phyloP scores from a whole-genome alignment of 2,888 invertebrate species.

The Galerucella nymphaeae region DNA sequence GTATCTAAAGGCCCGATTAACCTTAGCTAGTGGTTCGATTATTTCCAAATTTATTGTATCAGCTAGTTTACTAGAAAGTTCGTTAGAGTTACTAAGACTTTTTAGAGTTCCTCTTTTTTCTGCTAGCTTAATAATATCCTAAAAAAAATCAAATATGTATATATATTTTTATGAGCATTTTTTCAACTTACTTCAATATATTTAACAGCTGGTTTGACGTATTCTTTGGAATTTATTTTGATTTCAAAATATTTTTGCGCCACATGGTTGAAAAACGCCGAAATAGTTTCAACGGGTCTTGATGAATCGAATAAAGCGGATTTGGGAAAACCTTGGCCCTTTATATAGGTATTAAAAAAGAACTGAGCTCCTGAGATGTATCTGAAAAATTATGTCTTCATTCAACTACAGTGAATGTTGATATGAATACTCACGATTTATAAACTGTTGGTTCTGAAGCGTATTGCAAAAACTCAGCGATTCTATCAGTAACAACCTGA shows the following conservation, averaged over 20 bases:
- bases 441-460: conserved; percentile 81
- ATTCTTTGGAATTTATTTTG: conserved; percentile 77
- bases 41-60: conserved; percentile 86
- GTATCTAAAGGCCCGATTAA: conserved; percentile 84
- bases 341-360: conserved; percentile 80
- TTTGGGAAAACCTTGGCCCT: conserved; percentile 81
- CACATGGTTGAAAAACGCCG: conserved; percentile 75
- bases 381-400: conserved; percentile 63
- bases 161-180: background rate
- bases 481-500: conserved; percentile 77
- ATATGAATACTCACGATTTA: conserved; percentile 69
- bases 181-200: conserved; percentile 72
- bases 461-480: conserved; percentile 80
- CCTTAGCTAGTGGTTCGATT: conserved; percentile 84
- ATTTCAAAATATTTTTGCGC: conserved; percentile 77
- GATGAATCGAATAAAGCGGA: conserved; percentile 75
- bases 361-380: conserved; percentile 77
- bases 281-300: conserved; percentile 77
- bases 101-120: conserved; percentile 71
- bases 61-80: conserved; percentile 79
- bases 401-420: conserved; percentile 2
- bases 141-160: conserved; percentile 50
- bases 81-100: conserved; percentile 74
- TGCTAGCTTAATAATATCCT: conserved; percentile 79
- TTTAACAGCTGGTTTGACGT: conserved; percentile 80